phyloP scores from a whole-genome alignment of 64 coral and sea anemone species.

The Montipora sp. region DNA sequence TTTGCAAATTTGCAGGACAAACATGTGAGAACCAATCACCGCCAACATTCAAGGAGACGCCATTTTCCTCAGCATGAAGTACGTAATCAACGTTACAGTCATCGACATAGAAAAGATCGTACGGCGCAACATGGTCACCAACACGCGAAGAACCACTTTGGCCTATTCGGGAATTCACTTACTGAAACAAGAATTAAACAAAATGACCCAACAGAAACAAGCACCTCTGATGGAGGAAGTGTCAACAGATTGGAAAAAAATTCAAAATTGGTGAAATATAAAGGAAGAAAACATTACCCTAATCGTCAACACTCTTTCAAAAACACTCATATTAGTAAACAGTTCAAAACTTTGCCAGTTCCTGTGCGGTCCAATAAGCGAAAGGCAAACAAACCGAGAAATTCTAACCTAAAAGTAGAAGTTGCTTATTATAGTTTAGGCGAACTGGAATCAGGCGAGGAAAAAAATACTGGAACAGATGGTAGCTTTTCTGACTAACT shows the following conservation, averaged over 20 bases:
- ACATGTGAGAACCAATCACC: not conserved
- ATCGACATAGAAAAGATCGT: not conserved
- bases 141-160: not conserved
- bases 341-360: not conserved
- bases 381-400: not conserved
- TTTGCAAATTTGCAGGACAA: conserved; percentile 23
- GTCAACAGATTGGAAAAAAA: not conserved
- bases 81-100: not conserved
- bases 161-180: not conserved
- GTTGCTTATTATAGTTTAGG: not conserved
- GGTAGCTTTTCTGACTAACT: not conserved
- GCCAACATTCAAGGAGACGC: not conserved
- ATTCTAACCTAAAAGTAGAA: not conserved
- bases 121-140: not conserved
- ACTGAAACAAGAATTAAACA: not conserved
- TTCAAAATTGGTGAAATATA: not conserved
- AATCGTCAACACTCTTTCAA: not conserved
- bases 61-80: not conserved
- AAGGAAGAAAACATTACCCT: not conserved
- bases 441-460: not conserved
- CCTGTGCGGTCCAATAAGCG: not conserved
- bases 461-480: not conserved
- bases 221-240: not conserved
- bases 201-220: not conserved
- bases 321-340: not conserved